Base-by-base conservation (phyloP, 2,888 invertebrate genomes). In the Leucania comma region DNA sequence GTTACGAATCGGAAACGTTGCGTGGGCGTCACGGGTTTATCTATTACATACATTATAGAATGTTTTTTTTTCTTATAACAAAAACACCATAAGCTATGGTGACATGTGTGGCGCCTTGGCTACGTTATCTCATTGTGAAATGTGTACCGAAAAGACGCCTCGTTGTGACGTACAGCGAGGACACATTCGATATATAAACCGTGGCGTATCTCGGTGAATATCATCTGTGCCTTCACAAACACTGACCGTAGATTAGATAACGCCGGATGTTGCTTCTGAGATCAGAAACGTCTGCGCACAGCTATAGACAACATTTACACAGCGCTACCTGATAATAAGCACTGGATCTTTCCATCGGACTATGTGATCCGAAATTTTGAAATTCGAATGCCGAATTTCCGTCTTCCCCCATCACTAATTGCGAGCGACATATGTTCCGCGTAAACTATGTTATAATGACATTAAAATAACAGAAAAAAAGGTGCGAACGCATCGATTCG, bases 211-310 rank as follows among this genome's bases (percentile, higher is more conserved):
- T 92, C 89, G 86, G 90, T 92, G 90, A 89, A 90, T 92, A 90
- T 92, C 90, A 86, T 88, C 88, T 86, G 86, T 81, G 86, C 86
- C 90, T 91, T 85, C 86, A 87, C 91, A 94, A 94, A 94, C 94
- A 93, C 94, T 95, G 95, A 95, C 95, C 95, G 92, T 84, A 95
- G 95, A 95, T 95, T 92, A 95, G 95, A 95, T 95, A 95, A 91
- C 90, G 89, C 90, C 93, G 95, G 95, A 94, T 95, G 94, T 91
- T 89, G 90, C 91, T 90, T 84, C 91, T 89, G 88, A 87, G 90
- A 90, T 89, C 90, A 87, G 86, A 81, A 76, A 81, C 85, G 86
- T 83, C 87, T 81, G 81, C 85, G 83, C 79, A 82, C 80, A 69
- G 80, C 84, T 76, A 88, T 86, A 86, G 81, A 87, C 84, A 86